Base-by-base conservation (phyloP, 2,888 invertebrate species). In the Hypercompe scribonia region DNA sequence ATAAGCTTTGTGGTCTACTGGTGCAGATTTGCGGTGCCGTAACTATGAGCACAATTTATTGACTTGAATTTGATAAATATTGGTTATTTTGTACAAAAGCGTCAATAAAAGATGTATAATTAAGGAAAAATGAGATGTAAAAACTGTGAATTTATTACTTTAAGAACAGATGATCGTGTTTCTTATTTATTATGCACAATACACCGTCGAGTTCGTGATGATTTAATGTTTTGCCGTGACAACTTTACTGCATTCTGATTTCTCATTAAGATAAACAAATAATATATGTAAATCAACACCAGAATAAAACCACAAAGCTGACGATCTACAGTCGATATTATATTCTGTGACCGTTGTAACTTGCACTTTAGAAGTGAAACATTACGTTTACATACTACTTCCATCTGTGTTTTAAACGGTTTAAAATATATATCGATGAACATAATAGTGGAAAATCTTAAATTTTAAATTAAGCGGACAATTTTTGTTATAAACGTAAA, bases 361-460 rank as follows among this genome's bases (percentile, higher is more conserved):
- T 68, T 71, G 65, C 71, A 33, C 64, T 70, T 65, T 34, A 31
- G 33, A 58, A 46, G 10, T 54, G n/a, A 31, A 31, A 50, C 24
- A 24, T 54, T 39, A 70, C 50, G 61, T 31, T 46, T 36, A n/a
- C 71, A 66, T 54, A 71, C 24, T 39, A 71, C 31, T n/a, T n/a
- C n/a, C 61, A 65, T 74, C 69, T 77, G 42, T 66, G 68, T 54
- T n/a, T n/a, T 28, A 33, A 72, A 70, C 70, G 68, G 65, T 74
- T 73, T 67, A 74, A 75, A 78, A 78, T 82, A 76, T 74, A 73
- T 83, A 81, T 83, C 78, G 81, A 78, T 70, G 13, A 72, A 70
- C 34, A 31, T 61, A 18, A 77, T 81, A 78, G 84, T 86, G 85
- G 83, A 87, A 85, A 81, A 76, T 84, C 83, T 69, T 76, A 86